A percentile compares a stretch with the other conserved stretches of the same genome.
Evolutionary conservation across 2,113 vertebrate genomes (phyloP).

Genomic region (human): DNA sequence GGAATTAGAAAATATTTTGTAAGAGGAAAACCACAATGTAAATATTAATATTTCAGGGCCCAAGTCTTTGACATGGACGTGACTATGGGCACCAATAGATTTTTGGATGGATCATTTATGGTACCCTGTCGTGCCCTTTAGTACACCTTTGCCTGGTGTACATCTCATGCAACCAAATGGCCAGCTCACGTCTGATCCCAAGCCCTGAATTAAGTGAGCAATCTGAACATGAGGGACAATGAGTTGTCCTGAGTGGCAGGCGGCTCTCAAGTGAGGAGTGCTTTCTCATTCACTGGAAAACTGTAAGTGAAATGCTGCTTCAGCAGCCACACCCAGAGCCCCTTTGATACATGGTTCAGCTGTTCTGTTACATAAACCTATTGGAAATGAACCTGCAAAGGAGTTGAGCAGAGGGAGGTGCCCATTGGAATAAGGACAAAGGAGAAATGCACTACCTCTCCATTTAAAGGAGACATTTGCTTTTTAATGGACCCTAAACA

Average conservation of each 20-base stretch:
- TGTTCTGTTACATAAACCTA: slow-evolving; percentile 76
- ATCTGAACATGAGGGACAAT: slow-evolving; percentile 58
- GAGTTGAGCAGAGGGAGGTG: slow-evolving; percentile 57
- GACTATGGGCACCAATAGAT: neutral
- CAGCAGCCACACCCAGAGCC: slow-evolving; percentile 29
- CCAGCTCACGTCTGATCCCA: neutral
- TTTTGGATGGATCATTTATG: neutral
- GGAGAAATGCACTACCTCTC: neutral
- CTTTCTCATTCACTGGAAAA: slow-evolving; percentile 69
- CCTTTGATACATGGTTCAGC: slow-evolving; percentile 45
- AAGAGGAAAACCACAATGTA: neutral
- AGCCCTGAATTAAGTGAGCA: neutral
- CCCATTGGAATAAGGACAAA: slow-evolving; percentile 59
- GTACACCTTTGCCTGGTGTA: neutral
- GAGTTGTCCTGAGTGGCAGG: slow-evolving; percentile 52
- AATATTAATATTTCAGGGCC: neutral
- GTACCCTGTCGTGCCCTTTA: neutral
- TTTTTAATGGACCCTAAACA: slow-evolving; percentile 28
- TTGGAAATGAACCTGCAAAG: slow-evolving; percentile 77
- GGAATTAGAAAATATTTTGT: neutral
- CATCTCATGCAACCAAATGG: slow-evolving; percentile 17
- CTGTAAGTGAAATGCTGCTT: slow-evolving; percentile 64
- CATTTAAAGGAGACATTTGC: neutral
- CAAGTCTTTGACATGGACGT: neutral
- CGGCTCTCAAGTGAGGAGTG: slow-evolving; percentile 61